These are phyloP conservation scores for Stichopus horrens DNA, from an alignment of 53 echinoderm and acorn worm genomes.

Conservation along the genomic window DNA sequence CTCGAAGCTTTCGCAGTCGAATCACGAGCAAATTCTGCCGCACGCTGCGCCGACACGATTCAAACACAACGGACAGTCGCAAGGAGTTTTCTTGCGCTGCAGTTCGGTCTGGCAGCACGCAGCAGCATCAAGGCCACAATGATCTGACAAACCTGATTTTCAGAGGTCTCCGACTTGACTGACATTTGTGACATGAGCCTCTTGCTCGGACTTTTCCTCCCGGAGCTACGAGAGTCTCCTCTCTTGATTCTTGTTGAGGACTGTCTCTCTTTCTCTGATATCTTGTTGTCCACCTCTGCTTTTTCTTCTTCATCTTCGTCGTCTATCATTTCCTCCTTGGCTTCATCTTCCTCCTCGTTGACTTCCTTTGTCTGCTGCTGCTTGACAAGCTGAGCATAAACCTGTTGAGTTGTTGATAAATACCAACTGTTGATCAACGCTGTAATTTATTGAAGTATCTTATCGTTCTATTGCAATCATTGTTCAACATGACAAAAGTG, in stretches of 20 bases:
- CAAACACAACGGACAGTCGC: too few relatives aligned
- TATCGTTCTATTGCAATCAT: too few relatives aligned
- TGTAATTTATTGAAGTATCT: too few relatives aligned
- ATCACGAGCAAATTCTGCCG: too few relatives aligned
- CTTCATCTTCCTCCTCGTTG: conserved; percentile 41
- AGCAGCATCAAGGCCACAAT: too few relatives aligned
- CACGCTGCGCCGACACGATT: neutral
- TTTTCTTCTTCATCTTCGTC: conserved; percentile 52
- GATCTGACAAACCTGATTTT: neutral
- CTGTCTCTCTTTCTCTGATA: conserved; percentile 5
- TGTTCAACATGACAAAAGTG: too few relatives aligned
- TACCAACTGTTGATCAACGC: too few relatives aligned
- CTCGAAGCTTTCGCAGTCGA: too few relatives aligned
- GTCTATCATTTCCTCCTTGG: conserved; percentile 44
- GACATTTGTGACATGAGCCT: conserved; percentile 22
- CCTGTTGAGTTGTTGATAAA: neutral
- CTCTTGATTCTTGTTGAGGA: neutral
- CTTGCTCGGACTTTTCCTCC: neutral
- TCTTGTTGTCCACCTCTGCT: conserved; percentile 37
- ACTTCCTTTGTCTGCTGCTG: conserved; percentile 70
- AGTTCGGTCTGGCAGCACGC: too few relatives aligned
- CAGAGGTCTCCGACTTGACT: conserved; percentile 22
- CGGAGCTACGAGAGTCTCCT: neutral
- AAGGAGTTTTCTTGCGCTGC: too few relatives aligned
- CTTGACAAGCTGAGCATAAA: conserved; percentile 73